These are phyloP conservation scores for Paraescarpia echinospica DNA, from an alignment of 1,140 invertebrate species.

Conservation along the genomic window DNA sequence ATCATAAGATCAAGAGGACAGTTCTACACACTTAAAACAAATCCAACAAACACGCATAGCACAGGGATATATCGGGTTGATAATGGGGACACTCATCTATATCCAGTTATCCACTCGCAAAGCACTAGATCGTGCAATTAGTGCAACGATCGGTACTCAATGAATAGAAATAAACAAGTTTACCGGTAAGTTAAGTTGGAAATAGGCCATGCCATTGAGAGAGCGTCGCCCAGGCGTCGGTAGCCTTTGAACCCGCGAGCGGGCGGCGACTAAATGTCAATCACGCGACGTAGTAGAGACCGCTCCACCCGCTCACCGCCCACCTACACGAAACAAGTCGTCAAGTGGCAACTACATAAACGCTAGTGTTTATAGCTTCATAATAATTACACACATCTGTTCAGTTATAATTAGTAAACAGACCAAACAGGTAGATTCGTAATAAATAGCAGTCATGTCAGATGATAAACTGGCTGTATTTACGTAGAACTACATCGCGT, in stretches of 20 bases:
- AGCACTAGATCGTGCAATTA: background rate
- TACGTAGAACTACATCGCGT: background rate
- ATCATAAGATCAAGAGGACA: background rate
- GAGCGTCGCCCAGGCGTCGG: background rate
- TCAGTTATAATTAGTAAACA: background rate
- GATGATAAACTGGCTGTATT: background rate
- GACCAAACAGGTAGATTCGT: background rate
- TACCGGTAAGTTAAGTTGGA: background rate
- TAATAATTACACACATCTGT: background rate
- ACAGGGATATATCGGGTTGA: background rate
- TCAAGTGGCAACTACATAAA: background rate
- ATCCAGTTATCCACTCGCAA: background rate
- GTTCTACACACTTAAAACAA: background rate
- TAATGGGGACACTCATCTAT: background rate
- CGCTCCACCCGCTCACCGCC: conserved; percentile 1
- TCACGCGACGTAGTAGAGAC: background rate
- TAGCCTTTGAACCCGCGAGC: background rate
- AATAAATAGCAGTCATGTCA: background rate
- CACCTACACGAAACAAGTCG: background rate
- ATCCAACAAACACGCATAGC: background rate
- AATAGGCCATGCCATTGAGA: background rate
- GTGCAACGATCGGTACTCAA: background rate
- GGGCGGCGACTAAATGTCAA: background rate
- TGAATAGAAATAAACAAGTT: background rate
- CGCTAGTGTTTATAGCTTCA: background rate